phyloP scores from a whole-genome alignment of 2,888 invertebrate species.

The Aphrophora alni region DNA sequence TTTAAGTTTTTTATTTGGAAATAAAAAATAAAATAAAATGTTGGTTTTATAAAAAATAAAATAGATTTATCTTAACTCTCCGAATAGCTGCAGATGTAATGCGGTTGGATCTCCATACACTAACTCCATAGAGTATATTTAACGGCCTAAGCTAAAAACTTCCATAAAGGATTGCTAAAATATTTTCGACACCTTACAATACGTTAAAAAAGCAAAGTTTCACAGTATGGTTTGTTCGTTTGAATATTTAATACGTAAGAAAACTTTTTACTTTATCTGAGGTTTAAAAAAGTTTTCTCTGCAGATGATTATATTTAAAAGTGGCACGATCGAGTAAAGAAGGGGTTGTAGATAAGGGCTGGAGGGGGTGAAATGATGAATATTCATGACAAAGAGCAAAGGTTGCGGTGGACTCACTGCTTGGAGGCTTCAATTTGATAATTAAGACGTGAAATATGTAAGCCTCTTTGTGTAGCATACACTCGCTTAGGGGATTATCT shows the following conservation, averaged over 20 bases:
- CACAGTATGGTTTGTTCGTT: not conserved
- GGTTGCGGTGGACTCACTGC: not conserved
- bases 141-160: too few species aligned
- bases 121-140: too few species aligned
- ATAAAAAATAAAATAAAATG: too few species aligned
- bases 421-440: not conserved
- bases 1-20: too few species aligned
- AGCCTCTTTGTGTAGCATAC: not conserved
- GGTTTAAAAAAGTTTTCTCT: not conserved
- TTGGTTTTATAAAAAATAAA: too few species aligned
- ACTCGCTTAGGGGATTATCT: too few species aligned
- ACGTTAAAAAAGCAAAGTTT: too few species aligned
- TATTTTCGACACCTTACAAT: too few species aligned
- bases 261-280: conserved; percentile 5
- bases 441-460: not conserved
- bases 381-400: not conserved
- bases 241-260: not conserved
- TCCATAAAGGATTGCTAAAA: too few species aligned
- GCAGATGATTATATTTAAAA: conserved; percentile 2
- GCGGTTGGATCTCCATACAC: too few species aligned
- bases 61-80: too few species aligned
- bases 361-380: not conserved
- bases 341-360: not conserved
- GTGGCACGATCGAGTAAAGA: not conserved
- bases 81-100: too few species aligned